These are phyloP conservation scores for Oreamnos americanus DNA, from an alignment of 2,113 vertebrate genomes.

Conservation along the genomic window DNA sequence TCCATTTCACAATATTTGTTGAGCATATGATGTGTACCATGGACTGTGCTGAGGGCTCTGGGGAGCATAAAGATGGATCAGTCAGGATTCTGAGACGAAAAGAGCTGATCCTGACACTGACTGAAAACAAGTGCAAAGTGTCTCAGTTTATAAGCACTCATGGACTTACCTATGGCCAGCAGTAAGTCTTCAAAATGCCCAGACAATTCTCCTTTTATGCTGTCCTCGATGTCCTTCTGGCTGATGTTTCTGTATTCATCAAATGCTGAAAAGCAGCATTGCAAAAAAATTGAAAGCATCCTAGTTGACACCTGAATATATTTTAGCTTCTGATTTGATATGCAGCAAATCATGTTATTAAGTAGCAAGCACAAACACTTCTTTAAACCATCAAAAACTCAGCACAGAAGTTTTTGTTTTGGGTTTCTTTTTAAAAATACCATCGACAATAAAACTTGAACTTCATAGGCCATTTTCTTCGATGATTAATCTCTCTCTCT, in stretches of 20 bases:
- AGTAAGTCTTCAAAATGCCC: conserved; percentile 86
- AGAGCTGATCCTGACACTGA: background rate
- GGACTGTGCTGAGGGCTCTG: background rate
- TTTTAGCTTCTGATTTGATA: background rate
- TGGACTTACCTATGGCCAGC: conserved; percentile 85
- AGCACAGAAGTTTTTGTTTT: background rate
- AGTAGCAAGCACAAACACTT: background rate
- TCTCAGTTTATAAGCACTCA: background rate
- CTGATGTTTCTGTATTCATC: conserved; percentile 88
- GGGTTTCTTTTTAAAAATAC: background rate
- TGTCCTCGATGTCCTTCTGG: conserved; percentile 89
- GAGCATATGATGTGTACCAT: background rate
- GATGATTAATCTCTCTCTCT: background rate
- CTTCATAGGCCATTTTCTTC: background rate
- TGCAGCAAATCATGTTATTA: background rate
- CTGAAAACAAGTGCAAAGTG: background rate
- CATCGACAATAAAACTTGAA: background rate
- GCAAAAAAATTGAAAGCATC: conserved; percentile 33
- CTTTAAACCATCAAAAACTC: background rate
- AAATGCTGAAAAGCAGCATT: conserved; percentile 79
- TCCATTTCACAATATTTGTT: background rate
- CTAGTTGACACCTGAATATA: background rate
- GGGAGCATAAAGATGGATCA: background rate
- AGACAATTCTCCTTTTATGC: conserved; percentile 89
- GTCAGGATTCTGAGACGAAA: background rate